These are phyloP conservation scores for Solen grandis DNA, from an alignment of 1,140 invertebrate genomes.

Conservation along the genomic window DNA sequence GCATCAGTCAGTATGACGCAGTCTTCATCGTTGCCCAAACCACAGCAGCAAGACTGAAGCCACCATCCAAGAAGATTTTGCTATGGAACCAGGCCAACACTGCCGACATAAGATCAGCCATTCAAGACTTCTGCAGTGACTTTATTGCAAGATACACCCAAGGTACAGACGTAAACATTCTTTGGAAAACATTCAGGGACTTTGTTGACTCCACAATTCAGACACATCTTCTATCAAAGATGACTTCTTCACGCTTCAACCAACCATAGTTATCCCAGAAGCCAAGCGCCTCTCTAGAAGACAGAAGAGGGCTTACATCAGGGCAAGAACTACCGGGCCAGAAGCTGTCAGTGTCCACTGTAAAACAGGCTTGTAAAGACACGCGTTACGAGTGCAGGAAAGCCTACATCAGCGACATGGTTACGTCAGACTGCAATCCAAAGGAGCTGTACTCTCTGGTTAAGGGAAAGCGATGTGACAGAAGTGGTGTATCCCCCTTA, in stretches of 20 bases:
- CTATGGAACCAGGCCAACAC: neutral
- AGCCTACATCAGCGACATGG: too few relatives aligned
- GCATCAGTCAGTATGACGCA: neutral
- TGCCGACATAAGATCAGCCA: neutral
- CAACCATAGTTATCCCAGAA: slow-evolving; percentile 4
- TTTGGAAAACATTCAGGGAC: neutral
- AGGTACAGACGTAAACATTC: neutral
- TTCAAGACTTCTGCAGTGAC: neutral
- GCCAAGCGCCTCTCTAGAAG: too few relatives aligned
- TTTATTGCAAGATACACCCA: neutral
- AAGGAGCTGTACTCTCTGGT: too few relatives aligned
- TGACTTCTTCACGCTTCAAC: slow-evolving; percentile 3
- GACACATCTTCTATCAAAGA: slow-evolving; percentile 2
- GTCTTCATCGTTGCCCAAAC: neutral
- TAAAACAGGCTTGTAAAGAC: too few relatives aligned
- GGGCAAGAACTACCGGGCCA: too few relatives aligned
- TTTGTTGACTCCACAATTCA: neutral
- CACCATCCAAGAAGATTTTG: neutral
- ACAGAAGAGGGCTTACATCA: too few relatives aligned
- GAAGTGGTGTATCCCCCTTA: neutral
- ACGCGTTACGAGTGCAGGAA: too few relatives aligned
- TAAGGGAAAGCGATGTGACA: neutral
- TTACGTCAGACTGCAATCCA: too few relatives aligned
- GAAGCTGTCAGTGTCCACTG: too few relatives aligned
- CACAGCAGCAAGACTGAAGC: neutral